Percentiles rank a stretch among this genome's conserved stretches.
phyloP scores from a whole-genome alignment of 1,140 invertebrate species.

The Mylabris phalerata region DNA sequence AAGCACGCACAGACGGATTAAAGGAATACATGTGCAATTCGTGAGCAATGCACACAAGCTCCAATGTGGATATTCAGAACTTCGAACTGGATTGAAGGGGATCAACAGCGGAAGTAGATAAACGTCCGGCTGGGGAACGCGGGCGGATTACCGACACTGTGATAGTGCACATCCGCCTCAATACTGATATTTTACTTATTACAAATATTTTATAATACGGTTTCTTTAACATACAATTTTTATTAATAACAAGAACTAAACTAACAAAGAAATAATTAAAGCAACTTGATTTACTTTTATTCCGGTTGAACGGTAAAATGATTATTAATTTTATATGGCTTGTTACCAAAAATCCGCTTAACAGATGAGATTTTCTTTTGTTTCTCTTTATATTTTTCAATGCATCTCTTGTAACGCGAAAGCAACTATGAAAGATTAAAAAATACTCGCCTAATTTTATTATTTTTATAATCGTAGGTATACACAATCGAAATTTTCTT shows the following conservation, averaged over 20 bases:
- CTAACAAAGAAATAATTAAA: constrained; percentile 32
- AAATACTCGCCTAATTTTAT: neutral
- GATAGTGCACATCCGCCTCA: constrained; percentile 27
- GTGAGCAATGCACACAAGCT: neutral
- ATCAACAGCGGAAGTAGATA: constrained; percentile 27
- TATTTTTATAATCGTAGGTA: neutral
- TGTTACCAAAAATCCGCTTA: constrained; percentile 36
- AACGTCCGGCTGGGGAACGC: constrained; percentile 20
- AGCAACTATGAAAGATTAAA: neutral
- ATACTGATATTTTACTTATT: constrained; percentile 24
- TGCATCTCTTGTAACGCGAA: constrained; percentile 6
- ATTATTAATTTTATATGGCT: constrained; percentile 36
- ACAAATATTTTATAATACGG: constrained; percentile 7
- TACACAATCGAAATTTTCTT: too few species aligned
- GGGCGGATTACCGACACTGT: constrained; percentile 24
- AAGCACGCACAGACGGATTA: constrained; percentile 30
- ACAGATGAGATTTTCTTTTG: constrained; percentile 26
- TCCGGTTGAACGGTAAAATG: constrained; percentile 24
- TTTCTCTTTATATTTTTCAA: constrained; percentile 21
- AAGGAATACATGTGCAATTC: constrained; percentile 19
- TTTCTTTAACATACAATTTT: neutral
- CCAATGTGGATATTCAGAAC: constrained; percentile 12
- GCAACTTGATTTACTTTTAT: constrained; percentile 22
- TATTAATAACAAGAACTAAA: constrained; percentile 13
- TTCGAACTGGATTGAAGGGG: constrained; percentile 24